phyloP scores from a whole-genome alignment of 92 coral and sea anemone genomes.

The Epizoanthus scotinus region DNA sequence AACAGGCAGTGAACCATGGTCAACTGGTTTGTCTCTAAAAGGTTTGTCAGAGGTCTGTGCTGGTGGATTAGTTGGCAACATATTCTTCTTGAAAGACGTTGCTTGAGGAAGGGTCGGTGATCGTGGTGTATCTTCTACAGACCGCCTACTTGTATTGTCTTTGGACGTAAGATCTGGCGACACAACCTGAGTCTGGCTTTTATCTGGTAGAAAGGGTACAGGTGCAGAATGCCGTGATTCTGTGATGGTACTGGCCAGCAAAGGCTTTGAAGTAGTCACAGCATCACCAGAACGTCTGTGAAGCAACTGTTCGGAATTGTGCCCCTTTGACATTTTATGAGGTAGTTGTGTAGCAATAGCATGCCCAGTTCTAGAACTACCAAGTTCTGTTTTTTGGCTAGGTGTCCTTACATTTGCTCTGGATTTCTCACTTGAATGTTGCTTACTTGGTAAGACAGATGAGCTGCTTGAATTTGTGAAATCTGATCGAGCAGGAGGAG shows the following conservation, averaged over 20 bases:
- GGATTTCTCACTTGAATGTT: background rate
- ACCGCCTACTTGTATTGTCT: background rate
- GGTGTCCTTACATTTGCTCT: background rate
- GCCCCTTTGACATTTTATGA: too few species aligned
- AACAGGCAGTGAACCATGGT: background rate
- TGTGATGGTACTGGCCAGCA: background rate
- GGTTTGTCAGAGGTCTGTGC: background rate
- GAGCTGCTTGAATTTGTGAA: background rate
- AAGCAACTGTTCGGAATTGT: too few species aligned
- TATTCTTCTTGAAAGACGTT: background rate
- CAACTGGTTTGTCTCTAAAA: background rate
- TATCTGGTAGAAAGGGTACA: background rate
- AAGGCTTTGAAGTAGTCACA: background rate
- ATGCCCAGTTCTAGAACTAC: background rate
- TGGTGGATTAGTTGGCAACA: background rate
- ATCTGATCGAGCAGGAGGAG: background rate
- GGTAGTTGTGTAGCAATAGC: too few species aligned
- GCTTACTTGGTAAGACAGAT: too few species aligned
- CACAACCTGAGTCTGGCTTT: background rate
- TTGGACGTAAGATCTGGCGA: background rate
- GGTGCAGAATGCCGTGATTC: conserved; percentile 2
- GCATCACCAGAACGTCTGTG: too few species aligned
- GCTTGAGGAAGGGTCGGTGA: background rate
- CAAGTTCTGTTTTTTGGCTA: background rate
- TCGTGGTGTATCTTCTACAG: background rate